phyloP scores from a whole-genome alignment of 2,888 invertebrate genomes.

The Mechanitis messenoides region DNA sequence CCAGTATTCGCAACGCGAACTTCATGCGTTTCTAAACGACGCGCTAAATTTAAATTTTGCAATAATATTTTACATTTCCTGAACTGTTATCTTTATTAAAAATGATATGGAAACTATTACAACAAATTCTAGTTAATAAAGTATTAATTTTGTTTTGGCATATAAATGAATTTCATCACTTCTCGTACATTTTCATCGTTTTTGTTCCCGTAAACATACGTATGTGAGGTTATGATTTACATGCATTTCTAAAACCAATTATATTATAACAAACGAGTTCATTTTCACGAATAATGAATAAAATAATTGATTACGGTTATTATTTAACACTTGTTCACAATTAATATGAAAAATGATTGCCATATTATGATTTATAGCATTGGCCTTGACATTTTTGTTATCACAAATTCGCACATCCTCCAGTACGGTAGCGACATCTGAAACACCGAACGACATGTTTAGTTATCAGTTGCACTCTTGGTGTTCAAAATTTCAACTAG shows the following conservation, averaged over 20 bases:
- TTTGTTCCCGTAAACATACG: constrained; percentile 3
- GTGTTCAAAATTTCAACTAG: constrained; percentile 31
- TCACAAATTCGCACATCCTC: constrained; percentile 60
- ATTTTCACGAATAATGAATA: background rate
- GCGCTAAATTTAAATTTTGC: constrained; percentile 71
- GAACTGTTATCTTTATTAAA: background rate
- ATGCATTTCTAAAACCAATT: background rate
- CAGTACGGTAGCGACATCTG: constrained; percentile 43
- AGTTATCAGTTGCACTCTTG: constrained; percentile 16
- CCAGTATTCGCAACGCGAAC: constrained; percentile 78
- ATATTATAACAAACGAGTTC: background rate
- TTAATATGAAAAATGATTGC: background rate
- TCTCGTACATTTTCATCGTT: background rate
- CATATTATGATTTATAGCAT: constrained; percentile 35
- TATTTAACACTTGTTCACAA: background rate
- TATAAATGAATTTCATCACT: background rate
- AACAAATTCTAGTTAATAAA: constrained; percentile 1
- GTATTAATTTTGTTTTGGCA: constrained; percentile 5
- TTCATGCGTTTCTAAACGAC: constrained; percentile 67
- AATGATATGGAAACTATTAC: background rate
- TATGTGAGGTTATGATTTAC: constrained; percentile 11
- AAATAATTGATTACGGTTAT: background rate
- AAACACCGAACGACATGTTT: constrained; percentile 3
- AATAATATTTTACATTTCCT: constrained; percentile 23
- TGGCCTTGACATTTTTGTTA: constrained; percentile 71